phyloP scores from a whole-genome alignment of 2,888 invertebrate genomes.

The Cantharis rufa region DNA sequence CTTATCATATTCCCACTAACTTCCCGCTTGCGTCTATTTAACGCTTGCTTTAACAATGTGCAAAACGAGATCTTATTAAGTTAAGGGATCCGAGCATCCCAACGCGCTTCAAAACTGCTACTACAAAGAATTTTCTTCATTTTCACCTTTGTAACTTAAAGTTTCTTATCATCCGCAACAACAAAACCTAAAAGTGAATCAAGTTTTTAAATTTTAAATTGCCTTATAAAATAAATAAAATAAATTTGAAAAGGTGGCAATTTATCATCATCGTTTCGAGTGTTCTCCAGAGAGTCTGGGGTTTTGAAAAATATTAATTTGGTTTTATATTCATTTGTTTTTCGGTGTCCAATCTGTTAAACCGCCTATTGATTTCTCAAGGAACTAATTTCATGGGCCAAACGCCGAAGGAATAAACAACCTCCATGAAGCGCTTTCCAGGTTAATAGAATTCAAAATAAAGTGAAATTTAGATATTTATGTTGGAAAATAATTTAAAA shows the following conservation, averaged over 20 bases:
- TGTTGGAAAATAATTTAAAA: background rate
- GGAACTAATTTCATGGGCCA: background rate
- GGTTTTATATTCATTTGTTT: background rate
- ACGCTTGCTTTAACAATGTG: conserved; percentile 28
- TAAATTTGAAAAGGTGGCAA: background rate
- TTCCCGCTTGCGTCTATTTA: conserved; percentile 22
- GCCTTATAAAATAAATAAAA: background rate
- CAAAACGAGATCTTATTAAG: conserved; percentile 29
- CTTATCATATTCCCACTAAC: conserved; percentile 25
- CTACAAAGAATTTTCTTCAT: conserved; percentile 1
- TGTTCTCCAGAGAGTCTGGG: background rate
- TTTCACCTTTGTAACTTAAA: conserved; percentile 8
- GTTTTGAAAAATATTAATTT: background rate
- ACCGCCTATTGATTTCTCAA: background rate
- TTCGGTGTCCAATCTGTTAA: background rate
- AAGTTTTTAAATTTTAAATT: background rate
- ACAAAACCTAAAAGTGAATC: background rate
- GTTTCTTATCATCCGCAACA: background rate
- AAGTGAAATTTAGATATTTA: background rate
- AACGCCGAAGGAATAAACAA: background rate
- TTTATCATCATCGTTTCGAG: background rate
- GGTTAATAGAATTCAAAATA: background rate
- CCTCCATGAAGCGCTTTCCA: background rate
- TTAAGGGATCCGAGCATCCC: conserved; percentile 18
- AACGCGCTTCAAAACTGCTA: background rate